phyloP scores from a whole-genome alignment of 2,888 invertebrate genomes.

The Ormyrus rosae region DNA sequence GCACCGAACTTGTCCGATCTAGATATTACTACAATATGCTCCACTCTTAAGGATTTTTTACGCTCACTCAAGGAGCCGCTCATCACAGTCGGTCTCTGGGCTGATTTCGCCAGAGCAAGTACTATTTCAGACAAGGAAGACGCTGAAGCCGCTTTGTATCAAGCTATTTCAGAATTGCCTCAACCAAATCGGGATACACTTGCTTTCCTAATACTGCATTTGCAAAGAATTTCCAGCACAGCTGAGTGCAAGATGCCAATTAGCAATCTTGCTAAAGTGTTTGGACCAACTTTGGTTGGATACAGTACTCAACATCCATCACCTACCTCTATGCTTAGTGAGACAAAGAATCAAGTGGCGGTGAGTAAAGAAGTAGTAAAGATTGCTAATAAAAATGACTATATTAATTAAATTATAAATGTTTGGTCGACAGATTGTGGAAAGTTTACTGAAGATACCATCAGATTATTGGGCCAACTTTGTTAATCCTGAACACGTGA shows the following conservation, averaged over 20 bases:
- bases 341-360: conserved; percentile 86
- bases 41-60: conserved; percentile 96
- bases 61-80: conserved; percentile 92
- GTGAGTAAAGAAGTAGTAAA: conserved; percentile 74
- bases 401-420: no score
- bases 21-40: conserved; percentile 93
- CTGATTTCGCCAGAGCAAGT: conserved; percentile 86
- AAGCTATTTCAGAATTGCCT: conserved; percentile 90
- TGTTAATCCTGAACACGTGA: conserved; percentile 77
- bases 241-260: conserved; percentile 94
- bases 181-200: conserved; percentile 96
- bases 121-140: conserved; percentile 79
- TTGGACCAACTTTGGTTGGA: conserved; percentile 96
- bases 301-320: conserved; percentile 87
- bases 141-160: conserved; percentile 81
- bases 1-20: conserved; percentile 85
- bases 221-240: conserved; percentile 90
- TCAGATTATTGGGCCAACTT: conserved; percentile 87
- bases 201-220: conserved; percentile 93
- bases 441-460: conserved; percentile 83
- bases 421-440: conserved; percentile 79
- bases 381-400: no score
- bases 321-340: conserved; percentile 84
- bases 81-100: conserved; percentile 88
- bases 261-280: conserved; percentile 91